Conservation (phyloP, 2,113 vertebrate species). For the Propithecus coquereli region DNA sequence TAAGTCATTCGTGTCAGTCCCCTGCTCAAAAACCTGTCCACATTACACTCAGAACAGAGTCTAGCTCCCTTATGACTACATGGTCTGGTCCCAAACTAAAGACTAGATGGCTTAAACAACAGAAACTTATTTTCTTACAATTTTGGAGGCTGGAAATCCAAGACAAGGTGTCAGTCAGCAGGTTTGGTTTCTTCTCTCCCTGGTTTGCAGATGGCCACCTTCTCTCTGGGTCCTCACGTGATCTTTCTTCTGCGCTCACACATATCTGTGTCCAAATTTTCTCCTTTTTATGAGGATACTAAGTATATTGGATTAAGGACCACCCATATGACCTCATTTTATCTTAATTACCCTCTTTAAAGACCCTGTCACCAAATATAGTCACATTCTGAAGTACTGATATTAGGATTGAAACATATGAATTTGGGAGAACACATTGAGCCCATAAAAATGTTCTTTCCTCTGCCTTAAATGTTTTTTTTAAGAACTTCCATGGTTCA, state of each 20-base stretch:
- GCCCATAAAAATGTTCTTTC: not conserved
- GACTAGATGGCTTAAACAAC: not conserved
- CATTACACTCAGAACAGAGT: not conserved
- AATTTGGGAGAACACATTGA: not conserved
- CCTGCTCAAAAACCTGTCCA: not conserved
- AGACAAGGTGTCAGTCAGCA: not conserved
- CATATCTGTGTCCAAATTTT: not conserved
- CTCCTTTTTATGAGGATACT: not conserved
- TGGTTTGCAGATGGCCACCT: not conserved
- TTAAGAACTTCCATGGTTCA: not conserved
- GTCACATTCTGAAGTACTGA: not conserved
- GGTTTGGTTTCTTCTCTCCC: not conserved
- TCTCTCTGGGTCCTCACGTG: not conserved
- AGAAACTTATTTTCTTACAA: not conserved
- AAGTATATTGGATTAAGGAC: not conserved
- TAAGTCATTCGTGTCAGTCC: not conserved
- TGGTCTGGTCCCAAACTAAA: not conserved
- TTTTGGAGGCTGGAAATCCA: not conserved
- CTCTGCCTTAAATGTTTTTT: constrained; percentile 11
- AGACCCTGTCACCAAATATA: not conserved
- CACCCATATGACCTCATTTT: not conserved
- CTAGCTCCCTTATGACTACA: not conserved
- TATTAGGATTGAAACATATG: not conserved
- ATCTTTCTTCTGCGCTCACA: not conserved
- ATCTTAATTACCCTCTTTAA: not conserved